Base-by-base conservation (phyloP, 1,140 invertebrate genomes). In the Bombus superbus region DNA sequence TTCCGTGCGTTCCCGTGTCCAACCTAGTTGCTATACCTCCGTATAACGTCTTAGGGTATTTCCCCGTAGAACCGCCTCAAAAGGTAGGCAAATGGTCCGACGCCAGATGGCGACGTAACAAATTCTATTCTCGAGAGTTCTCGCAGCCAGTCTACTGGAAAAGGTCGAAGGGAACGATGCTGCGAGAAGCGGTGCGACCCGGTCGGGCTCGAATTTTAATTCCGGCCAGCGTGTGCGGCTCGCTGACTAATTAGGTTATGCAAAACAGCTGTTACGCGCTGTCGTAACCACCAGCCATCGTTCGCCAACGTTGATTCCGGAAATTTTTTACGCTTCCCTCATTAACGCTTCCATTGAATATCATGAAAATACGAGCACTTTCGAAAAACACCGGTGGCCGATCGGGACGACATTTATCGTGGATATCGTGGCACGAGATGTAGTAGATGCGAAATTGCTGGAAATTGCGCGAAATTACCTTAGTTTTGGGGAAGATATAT, bases 241-340 rank as follows among this genome's bases (percentile, higher is more conserved):
- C 53, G 53, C 74, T 64, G 74, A 76, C 82, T 92, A 93, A 93
- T 92, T 91, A 76, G 88, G 83, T 92, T 92, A 92, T 93, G 90
- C 81, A 90, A 89, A 92, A 87, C 87, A 92, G 90, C 82, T 86
- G 88, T 91, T 90, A 87, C 42, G n/a, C 42, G 71, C n/a, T 6
- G 13, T 10, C 8, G 25, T n/a, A 42, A 42, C 40, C 69, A 53
- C 47, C 47, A 22, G 18, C 47, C 47, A 53, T 22, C 47, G 47
- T 53, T 22, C 47, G 47, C 47, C 47, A 2, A 9, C 69, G 13
- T 28, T 53, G 47, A 53, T 5, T 11, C 9, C 15, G 68, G 18
- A 69, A 11, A 69, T 40, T 40, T 69, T 69, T 9, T 11, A 28
- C 38, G 2, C 22, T 18, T 35, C 11, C 3, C 1, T 53, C 47